phyloP scores from a whole-genome alignment of 2,113 vertebrate genomes.

The Apeltes quadracus region DNA sequence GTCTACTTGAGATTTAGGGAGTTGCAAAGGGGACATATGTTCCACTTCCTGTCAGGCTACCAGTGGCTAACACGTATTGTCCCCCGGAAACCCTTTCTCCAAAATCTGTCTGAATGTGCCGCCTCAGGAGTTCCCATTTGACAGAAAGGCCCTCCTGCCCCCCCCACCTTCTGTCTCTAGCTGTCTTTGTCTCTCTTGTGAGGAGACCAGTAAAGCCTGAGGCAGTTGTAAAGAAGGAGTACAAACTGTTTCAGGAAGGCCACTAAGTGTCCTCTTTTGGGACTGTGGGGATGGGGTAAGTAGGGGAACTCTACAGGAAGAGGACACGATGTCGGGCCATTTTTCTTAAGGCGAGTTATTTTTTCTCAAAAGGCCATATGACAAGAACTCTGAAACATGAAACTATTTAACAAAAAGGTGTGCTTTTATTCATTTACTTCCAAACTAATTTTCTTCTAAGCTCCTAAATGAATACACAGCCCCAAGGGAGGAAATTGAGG shows the following conservation, averaged over 20 bases:
- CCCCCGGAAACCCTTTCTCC: constrained; percentile 38
- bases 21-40: constrained; percentile 63
- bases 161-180: neutral
- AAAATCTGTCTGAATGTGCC: constrained; percentile 41
- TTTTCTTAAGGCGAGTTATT: neutral
- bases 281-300: constrained; percentile 12
- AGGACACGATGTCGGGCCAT: constrained; percentile 5
- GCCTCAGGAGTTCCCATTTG: constrained; percentile 56
- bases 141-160: constrained; percentile 25
- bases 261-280: constrained; percentile 28
- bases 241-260: constrained; percentile 50
- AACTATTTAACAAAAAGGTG: constrained; percentile 8
- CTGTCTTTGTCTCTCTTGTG: constrained; percentile 26
- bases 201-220: constrained; percentile 43
- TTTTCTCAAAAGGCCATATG: constrained; percentile 6
- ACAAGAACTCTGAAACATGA: constrained; percentile 3
- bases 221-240: constrained; percentile 36
- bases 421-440: constrained; percentile 16
- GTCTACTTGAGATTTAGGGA: constrained; percentile 61
- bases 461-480: constrained; percentile 11
- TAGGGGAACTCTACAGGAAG: constrained; percentile 1
- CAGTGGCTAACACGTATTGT: constrained; percentile 50
- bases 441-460: constrained; percentile 14
- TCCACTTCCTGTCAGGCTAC: constrained; percentile 59
- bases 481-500: neutral